Evolutionary conservation across 2,888 invertebrate species (phyloP), one percentile per base, ranked within the genome.

Genomic region (Dioctria rufipes): DNA sequence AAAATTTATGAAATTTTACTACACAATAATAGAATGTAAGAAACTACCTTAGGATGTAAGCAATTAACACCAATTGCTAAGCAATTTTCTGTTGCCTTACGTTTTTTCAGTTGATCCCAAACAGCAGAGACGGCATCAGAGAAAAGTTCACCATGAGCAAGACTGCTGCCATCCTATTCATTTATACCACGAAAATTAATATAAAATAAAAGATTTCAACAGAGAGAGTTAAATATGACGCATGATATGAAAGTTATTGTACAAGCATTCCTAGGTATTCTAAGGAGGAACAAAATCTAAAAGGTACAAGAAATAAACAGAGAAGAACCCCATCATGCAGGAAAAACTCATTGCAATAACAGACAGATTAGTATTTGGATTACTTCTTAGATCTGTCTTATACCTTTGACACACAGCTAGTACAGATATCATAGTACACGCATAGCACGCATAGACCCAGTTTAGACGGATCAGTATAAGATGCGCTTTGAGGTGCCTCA

Each of bases 41-140:
- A 37, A 66, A 54, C 60, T 83, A 86, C 86, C 83, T 87, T 85
- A 0, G 95, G 95, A 82, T 92, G 91, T 65, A 96, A 91, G 89
- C 98, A 98, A 89, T 98, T 98, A 0, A 96, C 93, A 3, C 98
- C 98, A 63, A 98, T 91, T 0, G 96, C 98, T 13, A 96, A 90
- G 83, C 98, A 90, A 85, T 92, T 92, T 9, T 91, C 90, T 5
- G 90, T 89, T 0, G 86, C 86, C 87, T 95, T 95, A n/a, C 91
- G 88, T 51, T 93, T 93, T 78, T 89, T 89, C 4, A 91, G 85
- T n/a, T 86, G 84, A 37, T 90, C 88, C 92, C 92, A 95, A 87
- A 95, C 93, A 67, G 91, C 90, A 82, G 91, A 90, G 0, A 94
- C 94, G 0, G 93, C 93, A 82, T 94, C 93, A 83, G 92, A 91